Evolutionary conservation across 2,113 vertebrate species (phyloP).

Genomic region (Apodemus sylvaticus): DNA sequence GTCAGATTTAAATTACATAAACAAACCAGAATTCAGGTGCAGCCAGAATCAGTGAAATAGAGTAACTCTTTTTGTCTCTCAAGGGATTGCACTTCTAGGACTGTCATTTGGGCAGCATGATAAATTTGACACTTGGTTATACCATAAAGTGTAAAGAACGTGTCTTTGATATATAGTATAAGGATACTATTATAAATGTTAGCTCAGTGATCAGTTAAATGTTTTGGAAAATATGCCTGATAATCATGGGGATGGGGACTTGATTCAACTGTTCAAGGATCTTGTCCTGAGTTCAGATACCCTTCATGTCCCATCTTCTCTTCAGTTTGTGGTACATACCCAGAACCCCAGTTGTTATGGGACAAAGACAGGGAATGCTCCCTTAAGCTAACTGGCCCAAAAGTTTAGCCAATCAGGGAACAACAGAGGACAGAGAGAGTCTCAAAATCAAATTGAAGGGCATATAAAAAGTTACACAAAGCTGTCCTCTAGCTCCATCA

Average conservation of each 20-base stretch:
- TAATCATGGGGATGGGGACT: background rate
- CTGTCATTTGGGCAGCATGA: background rate
- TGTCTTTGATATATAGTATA: background rate
- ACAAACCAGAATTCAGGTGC: background rate
- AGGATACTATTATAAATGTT: background rate
- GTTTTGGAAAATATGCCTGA: background rate
- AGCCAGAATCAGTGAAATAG: background rate
- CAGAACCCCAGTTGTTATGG: fast-evolving
- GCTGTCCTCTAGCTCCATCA: too few species aligned
- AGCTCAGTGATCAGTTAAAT: background rate
- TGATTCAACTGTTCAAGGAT: background rate
- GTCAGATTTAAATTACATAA: background rate
- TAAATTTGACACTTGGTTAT: background rate
- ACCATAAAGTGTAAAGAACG: background rate
- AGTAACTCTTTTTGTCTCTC: background rate
- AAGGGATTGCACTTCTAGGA: background rate
- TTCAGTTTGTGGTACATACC: background rate
- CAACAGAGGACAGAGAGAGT: background rate
- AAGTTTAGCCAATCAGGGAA: background rate
- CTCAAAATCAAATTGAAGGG: background rate
- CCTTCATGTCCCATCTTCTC: background rate
- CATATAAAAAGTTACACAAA: background rate
- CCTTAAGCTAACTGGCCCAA: background rate
- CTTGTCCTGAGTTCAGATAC: background rate
- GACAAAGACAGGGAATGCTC: too few species aligned